A percentile compares a stretch with the other conserved stretches of the same genome.
Conservation (phyloP, 2,797 vertebrate genomes). For the Orientallactaga sibirica region DNA sequence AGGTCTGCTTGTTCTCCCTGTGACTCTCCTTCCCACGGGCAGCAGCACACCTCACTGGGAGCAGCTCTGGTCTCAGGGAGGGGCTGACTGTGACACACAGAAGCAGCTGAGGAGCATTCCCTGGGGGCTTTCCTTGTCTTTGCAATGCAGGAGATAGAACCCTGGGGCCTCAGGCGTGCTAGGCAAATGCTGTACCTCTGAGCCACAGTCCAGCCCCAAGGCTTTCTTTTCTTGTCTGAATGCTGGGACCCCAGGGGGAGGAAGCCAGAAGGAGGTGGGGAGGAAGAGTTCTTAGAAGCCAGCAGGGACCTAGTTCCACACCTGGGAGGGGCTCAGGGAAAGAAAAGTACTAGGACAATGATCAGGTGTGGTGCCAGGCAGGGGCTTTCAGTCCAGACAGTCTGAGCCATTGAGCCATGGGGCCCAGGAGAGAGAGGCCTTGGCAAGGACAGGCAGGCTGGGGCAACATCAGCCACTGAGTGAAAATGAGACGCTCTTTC, state of each 20-base stretch:
- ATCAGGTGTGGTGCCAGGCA: neutral
- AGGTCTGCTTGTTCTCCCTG: neutral
- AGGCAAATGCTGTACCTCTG: neutral
- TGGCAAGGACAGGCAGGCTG: neutral
- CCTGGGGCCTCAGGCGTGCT: too few relatives aligned
- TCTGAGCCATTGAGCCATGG: neutral
- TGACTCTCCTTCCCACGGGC: neutral
- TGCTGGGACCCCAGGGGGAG: neutral
- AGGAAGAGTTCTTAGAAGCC: neutral
- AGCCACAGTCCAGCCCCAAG: neutral
- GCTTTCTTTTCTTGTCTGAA: neutral
- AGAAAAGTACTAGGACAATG: neutral
- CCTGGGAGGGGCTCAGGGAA: neutral
- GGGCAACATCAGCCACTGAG: neutral
- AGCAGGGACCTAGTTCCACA: neutral
- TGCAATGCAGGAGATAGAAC: neutral
- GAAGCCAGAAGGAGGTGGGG: too few relatives aligned
- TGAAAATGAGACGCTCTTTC: neutral
- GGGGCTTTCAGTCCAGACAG: neutral
- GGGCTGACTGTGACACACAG: too few relatives aligned
- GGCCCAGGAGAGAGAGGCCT: neutral
- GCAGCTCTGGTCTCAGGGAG: neutral
- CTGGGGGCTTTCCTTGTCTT: neutral
- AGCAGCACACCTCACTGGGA: neutral
- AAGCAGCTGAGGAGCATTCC: accelerated